Evolutionary conservation across 2,888 invertebrate species (phyloP), one percentile per base, ranked within the genome.

Genomic region (Ceriagrion tenellum): DNA sequence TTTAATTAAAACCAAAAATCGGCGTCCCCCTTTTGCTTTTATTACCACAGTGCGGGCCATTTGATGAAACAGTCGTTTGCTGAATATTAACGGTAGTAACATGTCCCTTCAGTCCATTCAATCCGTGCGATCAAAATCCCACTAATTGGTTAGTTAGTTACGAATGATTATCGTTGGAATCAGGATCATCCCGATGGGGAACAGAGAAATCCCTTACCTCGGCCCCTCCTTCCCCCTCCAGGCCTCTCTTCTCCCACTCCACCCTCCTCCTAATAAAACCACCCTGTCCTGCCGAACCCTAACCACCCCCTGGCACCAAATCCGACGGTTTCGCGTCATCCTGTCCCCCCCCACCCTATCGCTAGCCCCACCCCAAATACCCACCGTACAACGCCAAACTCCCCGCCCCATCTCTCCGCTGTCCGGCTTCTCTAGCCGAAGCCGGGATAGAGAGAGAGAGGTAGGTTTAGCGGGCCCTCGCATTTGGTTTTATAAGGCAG

Each of bases 151-250:
- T 69, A n/a, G 93, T 47, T 69, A n/a, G 93, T 93, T 93, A 74
- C 93, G 74, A 93, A 69, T 93, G 93, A 69, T 74, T 74, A 93
- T 93, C 93, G 56, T 47, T n/a, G 74, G 55, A 93, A 93, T 93
- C 69, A 93, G 93, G 93, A 93, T 93, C 93, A 93, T 93, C 69
- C 93, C 93, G n/a, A 74, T 74, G 40, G 93, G n/a, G 93, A 69
- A 40, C 47, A 47, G 26, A 30, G 56, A 47, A 20, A 69, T 69
- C 69, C 93, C 47, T 47, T 93, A 26, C n/a, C 89, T 55, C 89
- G 47, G n/a, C 8, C 26, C 13, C n/a, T 35, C 26, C 10, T 18
- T 35, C 47, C 88, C 18, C 55, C 47, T 26, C 8, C n/a, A n/a
- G n/a, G n/a, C n/a, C n/a, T 26, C 88, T 0, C 88, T 88, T 16